Evolutionary conservation across 2,113 vertebrate species (phyloP), one percentile per base, ranked within the genome.

Genomic region (Egretta garzetta): DNA sequence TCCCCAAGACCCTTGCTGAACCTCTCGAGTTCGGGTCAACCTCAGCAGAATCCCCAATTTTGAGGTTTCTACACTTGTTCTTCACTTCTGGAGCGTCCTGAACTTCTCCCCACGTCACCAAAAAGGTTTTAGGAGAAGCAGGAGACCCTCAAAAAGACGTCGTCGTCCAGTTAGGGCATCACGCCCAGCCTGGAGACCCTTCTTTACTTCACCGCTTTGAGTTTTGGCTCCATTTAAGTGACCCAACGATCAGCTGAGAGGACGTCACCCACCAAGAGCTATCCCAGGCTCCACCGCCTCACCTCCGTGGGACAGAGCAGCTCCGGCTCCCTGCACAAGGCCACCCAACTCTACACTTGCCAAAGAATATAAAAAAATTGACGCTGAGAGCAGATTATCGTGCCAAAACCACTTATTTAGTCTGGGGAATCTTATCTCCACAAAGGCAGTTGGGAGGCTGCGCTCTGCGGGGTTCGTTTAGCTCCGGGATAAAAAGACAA

Each of bases 271-370:
- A 18, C 26, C 41, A 15, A 12, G 47, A 37, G 14, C 17, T 3
- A 14, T 2, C 60, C 28, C 45, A 35, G 39, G 58, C 62, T 37
- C 18, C 53, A 16, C 8, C 4, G 1, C 33, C 58, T 37, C 8
- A 0, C 49, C 35, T 43, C 63, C 2, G 3, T 1, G 32, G 55
- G 14, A 27, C 23, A 1, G 14, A 47, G 5, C 39, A 26, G 22
- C 37, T 30, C 53, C 2, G 2, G 26, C 30, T 23, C 15, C 4
- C 41, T 2, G 6, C 26, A 23, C 39, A 49, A 92, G 70, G 75
- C 17, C 53, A 32, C 9, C 33, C 3, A 8, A 33, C 49, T 5
- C 63, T 6, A 1, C 1, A 0, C 8, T 41, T 8, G 1, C 26
- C 62, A 14, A 45, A 45, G 33, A 45, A 41, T 19, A 63, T 39